These are phyloP conservation scores for Panorpa germanica DNA, from an alignment of 2,888 invertebrate genomes.

Conservation along the genomic window DNA sequence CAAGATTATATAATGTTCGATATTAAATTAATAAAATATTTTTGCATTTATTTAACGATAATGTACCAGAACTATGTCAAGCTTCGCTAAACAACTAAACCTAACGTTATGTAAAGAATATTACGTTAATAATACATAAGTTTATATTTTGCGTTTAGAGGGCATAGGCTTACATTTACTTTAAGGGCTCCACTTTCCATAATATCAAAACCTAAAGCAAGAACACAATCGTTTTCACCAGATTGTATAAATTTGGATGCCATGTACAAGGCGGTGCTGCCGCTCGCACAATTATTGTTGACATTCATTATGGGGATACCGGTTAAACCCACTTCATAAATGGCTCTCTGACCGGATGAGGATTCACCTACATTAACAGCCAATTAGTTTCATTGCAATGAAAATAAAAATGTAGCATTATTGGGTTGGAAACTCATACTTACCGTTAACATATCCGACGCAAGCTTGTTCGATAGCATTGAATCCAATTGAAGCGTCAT, in stretches of 20 bases:
- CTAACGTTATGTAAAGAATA: no score
- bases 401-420: no score
- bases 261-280: constrained; percentile 44
- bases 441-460: constrained; percentile 58
- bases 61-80: no score
- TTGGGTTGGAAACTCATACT: no score
- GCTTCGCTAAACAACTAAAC: no score
- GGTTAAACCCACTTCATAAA: constrained; percentile 51
- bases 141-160: no score
- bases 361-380: constrained; percentile 56
- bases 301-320: constrained; percentile 56
- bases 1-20: no score
- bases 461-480: constrained; percentile 45
- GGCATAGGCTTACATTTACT: constrained; percentile 21
- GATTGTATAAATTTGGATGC: constrained; percentile 44
- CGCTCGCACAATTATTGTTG: constrained; percentile 60
- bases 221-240: constrained; percentile 39
- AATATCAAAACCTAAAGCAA: constrained; percentile 56
- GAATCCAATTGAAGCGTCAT: constrained; percentile 41
- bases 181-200: constrained; percentile 50
- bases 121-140: no score
- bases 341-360: constrained; percentile 57
- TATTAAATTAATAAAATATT: no score
- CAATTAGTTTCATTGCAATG: no score
- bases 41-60: no score